Base-by-base conservation (phyloP, 2,888 invertebrate genomes). In the Drosophila kambysellisi region DNA sequence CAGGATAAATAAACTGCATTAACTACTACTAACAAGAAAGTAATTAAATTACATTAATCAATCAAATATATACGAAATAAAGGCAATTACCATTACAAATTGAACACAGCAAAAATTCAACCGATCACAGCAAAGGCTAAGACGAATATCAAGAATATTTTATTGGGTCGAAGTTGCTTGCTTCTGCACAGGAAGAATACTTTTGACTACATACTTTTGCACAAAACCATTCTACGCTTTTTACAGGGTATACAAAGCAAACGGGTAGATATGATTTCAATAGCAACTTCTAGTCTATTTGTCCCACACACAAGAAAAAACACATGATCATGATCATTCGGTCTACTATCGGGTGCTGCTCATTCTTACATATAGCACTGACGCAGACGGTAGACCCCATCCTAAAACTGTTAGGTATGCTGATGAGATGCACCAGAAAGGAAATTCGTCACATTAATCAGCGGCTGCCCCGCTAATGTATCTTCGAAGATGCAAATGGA, bases 311-410 rank as follows among this genome's bases (percentile, higher is more conserved):
- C 17, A 32, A 29, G 2, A 60, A 53, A 15, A 30, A 5, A 12
- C n/a, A n/a, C 37, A 69, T 79, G 71, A 58, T 43, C n/a, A 37
- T 62, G n/a, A n/a, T 4, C 15, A 67, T 33, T n/a, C 1, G 20
- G 30, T 62, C n/a, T 58, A 35, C 35, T 59, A 63, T 12, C 69
- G 69, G 48, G 61, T 46, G 9, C n/a, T 59, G 12, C 15, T 69
- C 58, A 54, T 37, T 61, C 70, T 8, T 77, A 61, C 39, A 32
- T 82, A 17, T 32, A 8, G 60, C 39, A 2, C 3, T 74, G 7
- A 33, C 53, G 6, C 62, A 52, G n/a, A 12, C 71, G 35, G 30
- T 68, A 32, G 33, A n/a, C 8, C 8, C 59, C 5, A 1, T n/a
- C 0, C 37, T 67, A 3, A 30, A 12, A 15, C 15, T 57, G 0